Evolutionary conservation across 2,888 invertebrate genomes (phyloP), one percentile per base, ranked within the genome.

Genomic region (Seladonia tumulorum): DNA sequence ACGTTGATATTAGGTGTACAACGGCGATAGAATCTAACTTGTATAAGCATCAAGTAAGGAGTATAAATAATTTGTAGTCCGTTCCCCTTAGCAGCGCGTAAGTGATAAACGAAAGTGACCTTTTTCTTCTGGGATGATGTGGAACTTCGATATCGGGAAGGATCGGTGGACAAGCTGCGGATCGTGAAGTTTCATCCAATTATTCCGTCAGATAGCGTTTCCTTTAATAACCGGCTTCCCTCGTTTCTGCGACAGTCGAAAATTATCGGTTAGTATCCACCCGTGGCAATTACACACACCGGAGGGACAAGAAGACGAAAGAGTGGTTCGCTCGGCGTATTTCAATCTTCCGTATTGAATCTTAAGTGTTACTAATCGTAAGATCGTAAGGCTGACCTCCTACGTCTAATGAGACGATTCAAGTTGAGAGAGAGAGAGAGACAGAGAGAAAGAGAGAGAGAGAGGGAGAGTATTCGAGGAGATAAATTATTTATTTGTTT

Each of bases 341-440:
- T 89, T 89, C 87, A 91, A 91, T 92, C 90, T 91, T 92, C 92
- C 90, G 87, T 90, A 90, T 91, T 88, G 88, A 90, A 91, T 91
- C 80, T 92, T 91, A 91, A 91, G 88, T 92, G 92, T 91, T 91
- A 92, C 85, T 91, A 91, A 90, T 90, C 79, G 29, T 91, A 91
- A 91, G 89, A 83, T 88, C 86, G 91, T 87, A 93, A 93, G 93
- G 92, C 92, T 93, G 93, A 93, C 89, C 92, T 93, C 89, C 86
- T 87, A 89, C 86, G 88, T 89, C 88, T 88, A 90, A 85, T 83
- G 79, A 81, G 88, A 90, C 88, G 90, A 83, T 89, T 90, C 89
- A 89, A 90, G 88, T 85, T 83, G 89, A 89, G 88, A 35, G 4
- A 35, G 35, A 35, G 35, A 35, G 35, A 35, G 4, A 35, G 35